Conservation (phyloP, 2,797 vertebrate genomes). For the Ispidina lecontei region DNA sequence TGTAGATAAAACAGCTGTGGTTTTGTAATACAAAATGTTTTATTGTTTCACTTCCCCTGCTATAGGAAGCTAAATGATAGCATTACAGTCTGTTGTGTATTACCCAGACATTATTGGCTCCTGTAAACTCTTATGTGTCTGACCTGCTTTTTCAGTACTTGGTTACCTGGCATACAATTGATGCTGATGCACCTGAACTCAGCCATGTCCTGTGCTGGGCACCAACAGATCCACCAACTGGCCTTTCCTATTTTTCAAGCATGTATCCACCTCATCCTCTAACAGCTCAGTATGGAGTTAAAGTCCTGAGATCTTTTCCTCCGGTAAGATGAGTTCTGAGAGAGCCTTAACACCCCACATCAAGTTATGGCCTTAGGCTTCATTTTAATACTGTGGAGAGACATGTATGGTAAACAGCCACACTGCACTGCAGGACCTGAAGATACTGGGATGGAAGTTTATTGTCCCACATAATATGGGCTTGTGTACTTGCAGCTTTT, state of each 20-base stretch:
- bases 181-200: conserved; percentile 94
- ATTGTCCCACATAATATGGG: not conserved
- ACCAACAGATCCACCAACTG: conserved; percentile 92
- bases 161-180: conserved; percentile 97
- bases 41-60: not conserved
- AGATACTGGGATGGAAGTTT: not conserved
- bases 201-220: conserved; percentile 97
- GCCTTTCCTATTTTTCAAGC: conserved; percentile 97
- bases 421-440: not conserved
- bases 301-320: conserved; percentile 95
- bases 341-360: not conserved
- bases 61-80: not conserved
- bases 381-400: not conserved
- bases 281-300: conserved; percentile 95
- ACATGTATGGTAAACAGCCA: fast-evolving
- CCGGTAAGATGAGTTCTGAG: conserved; percentile 79
- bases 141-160: conserved; percentile 84
- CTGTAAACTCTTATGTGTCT: not conserved
- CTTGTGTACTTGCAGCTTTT: not conserved
- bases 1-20: not conserved
- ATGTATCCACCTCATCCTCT: conserved; percentile 97
- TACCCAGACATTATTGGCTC: not conserved
- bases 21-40: not conserved
- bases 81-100: not conserved
- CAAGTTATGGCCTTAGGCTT: not conserved